These are phyloP conservation scores for Rhabdomys dilectus DNA, from an alignment of 2,113 vertebrate genomes.

Conservation along the genomic window DNA sequence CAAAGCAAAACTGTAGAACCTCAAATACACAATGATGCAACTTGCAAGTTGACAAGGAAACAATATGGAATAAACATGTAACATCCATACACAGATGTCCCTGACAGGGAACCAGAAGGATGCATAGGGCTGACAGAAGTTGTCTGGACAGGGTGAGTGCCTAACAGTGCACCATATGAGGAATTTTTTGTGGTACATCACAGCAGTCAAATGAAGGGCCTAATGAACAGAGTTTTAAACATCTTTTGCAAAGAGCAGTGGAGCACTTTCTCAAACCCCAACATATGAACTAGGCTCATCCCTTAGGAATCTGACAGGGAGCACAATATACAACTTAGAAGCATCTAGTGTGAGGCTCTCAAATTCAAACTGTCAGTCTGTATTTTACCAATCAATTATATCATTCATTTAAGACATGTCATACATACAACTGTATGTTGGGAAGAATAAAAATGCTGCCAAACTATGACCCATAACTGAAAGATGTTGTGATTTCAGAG, in stretches of 20 bases:
- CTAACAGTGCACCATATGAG: not conserved
- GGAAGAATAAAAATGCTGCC: constrained; percentile 20
- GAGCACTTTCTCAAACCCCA: constrained; percentile 8
- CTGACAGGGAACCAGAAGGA: not conserved
- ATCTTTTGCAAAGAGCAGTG: constrained; percentile 21
- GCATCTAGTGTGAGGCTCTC: constrained; percentile 19
- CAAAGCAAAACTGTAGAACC: not conserved
- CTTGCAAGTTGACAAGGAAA: not conserved
- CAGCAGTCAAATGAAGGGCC: not conserved
- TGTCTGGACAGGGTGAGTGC: fast-evolving
- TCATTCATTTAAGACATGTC: constrained; percentile 14
- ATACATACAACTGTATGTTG: not conserved
- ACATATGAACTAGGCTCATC: not conserved
- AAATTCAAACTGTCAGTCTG: constrained; percentile 30
- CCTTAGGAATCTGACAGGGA: not conserved
- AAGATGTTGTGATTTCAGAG: constrained; percentile 31
- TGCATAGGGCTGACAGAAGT: fast-evolving
- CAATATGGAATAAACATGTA: too few species aligned
- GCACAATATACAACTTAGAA: not conserved
- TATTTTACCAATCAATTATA: constrained; percentile 10
- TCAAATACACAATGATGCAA: not conserved
- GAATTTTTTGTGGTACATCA: not conserved
- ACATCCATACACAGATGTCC: not conserved
- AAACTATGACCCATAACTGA: constrained; percentile 13
- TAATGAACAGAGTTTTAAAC: not conserved